Base-by-base conservation (phyloP, 2,888 invertebrate genomes). In the Caenorhabditis sinica region DNA sequence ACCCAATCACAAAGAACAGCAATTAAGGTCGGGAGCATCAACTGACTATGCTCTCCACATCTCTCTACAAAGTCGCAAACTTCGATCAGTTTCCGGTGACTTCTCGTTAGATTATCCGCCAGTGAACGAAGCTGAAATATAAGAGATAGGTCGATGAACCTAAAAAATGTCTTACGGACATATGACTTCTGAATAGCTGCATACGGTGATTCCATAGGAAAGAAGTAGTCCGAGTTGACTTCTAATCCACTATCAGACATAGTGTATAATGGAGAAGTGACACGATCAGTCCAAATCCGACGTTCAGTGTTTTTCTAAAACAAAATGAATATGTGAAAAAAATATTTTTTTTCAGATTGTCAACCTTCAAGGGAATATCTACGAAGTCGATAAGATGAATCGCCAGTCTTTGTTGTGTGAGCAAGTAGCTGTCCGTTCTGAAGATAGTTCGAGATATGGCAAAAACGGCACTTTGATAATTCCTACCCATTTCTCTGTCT, bases 321-420 rank as follows among this genome's bases (percentile, higher is more conserved):
- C 15, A 9, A 0, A 13, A 15, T 28, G 9, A 28, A 28, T 28
- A 28, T 20, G 1, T 33, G 8, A 51, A n/a, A 13, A 68, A 11
- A 4, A 23, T 33, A n/a, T 15, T 17, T 25, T 13, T 36, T 40
- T 40, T 25, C 6, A 20, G 30, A n/a, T 9, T 28, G 36, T 30
- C 17, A 13, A 83, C 77, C 33, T 80, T 83, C 13, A 83, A 15
- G 0, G 80, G 81, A 28, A 84, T 15, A 56, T 84, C 84, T 15
- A 85, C 51, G 25, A 85, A 85, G 49, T 85, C 85, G 15, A 85
- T 77, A 2, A 85, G 66, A 56, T 85, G 82, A n/a, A 66, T 53
- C 2, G 63, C 40, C 11, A 85, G 51, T 56, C 71, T 30, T 58
- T 83, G 79, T 51, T 68, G 79, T n/a, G 74, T 83, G 43, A 83